Percentiles rank a stretch among this genome's conserved stretches.
Evolutionary conservation across 2,797 vertebrate species (phyloP).

Genomic region (Microctenopoma lineatum): DNA sequence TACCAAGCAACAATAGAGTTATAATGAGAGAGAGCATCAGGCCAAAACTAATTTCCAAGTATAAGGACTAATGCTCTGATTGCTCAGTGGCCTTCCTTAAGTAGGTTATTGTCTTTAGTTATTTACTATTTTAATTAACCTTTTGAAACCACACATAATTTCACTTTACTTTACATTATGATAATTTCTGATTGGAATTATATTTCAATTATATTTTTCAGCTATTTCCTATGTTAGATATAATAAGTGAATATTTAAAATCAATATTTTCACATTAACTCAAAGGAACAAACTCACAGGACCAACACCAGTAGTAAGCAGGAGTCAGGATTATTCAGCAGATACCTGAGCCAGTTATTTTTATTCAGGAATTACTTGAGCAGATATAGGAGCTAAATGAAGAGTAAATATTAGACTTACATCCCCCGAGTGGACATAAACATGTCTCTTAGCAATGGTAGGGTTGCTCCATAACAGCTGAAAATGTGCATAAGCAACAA

Average conservation of each 20-base stretch:
- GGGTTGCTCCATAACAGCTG: conserved; percentile 4
- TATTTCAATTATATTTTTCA: conserved; percentile 5
- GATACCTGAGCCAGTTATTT: background rate
- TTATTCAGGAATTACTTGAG: background rate
- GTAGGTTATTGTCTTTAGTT: conserved; percentile 66
- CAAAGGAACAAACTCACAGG: background rate
- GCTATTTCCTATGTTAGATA: background rate
- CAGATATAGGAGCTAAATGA: background rate
- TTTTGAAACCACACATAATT: conserved; percentile 31
- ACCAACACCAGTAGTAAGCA: background rate
- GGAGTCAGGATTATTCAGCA: background rate
- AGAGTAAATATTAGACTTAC: background rate
- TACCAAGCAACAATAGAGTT: conserved; percentile 65
- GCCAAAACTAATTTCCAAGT: conserved; percentile 71
- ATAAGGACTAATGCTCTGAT: conserved; percentile 59
- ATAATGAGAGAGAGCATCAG: conserved; percentile 64
- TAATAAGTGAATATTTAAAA: background rate
- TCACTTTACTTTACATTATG: conserved; percentile 26
- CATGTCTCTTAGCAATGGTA: conserved; percentile 2
- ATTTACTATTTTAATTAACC: conserved; percentile 69
- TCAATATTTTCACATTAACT: background rate
- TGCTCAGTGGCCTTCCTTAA: conserved; percentile 54
- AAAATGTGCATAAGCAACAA: background rate
- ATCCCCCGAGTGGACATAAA: background rate
- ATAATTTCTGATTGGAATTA: background rate